phyloP scores from a whole-genome alignment of 2,888 invertebrate species.

The Xylota sylvarum region DNA sequence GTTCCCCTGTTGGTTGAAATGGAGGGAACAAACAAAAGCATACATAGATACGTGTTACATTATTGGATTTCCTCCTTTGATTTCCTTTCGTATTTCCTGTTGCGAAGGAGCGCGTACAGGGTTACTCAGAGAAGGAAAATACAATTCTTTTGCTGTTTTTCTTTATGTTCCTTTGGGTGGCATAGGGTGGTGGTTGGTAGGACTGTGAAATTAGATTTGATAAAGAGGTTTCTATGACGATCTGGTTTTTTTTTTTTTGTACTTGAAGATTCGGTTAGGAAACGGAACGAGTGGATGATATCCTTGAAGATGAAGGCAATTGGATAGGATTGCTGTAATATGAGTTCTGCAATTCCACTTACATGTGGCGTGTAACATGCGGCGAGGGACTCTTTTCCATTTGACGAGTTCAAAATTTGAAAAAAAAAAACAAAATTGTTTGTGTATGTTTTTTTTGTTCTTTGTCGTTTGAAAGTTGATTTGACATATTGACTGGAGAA shows the following conservation, averaged over 20 bases:
- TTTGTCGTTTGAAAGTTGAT: constrained; percentile 7
- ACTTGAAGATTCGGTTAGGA: neutral
- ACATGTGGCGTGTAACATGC: constrained; percentile 33
- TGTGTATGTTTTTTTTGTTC: neutral
- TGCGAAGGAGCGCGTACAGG: neutral
- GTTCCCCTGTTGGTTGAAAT: neutral
- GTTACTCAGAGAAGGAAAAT: neutral
- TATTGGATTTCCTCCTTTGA: constrained; percentile 67
- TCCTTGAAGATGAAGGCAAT: constrained; percentile 49
- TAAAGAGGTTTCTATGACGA: constrained; percentile 59
- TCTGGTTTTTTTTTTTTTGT: constrained; percentile 2
- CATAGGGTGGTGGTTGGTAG: neutral
- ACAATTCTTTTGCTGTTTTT: neutral
- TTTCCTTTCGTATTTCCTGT: constrained; percentile 58
- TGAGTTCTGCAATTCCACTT: constrained; percentile 35
- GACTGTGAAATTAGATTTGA: constrained; percentile 64
- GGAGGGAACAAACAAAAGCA: constrained; percentile 22
- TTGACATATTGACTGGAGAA: constrained; percentile 12
- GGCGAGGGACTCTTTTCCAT: neutral
- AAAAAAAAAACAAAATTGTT: neutral
- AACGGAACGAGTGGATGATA: constrained; percentile 38
- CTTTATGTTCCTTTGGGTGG: neutral
- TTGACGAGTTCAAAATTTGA: neutral
- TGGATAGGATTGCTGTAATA: constrained; percentile 34
- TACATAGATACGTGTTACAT: constrained; percentile 31